Evolutionary conservation across 2,113 vertebrate genomes (phyloP).

Genomic region (Coregonus clupeaformis): DNA sequence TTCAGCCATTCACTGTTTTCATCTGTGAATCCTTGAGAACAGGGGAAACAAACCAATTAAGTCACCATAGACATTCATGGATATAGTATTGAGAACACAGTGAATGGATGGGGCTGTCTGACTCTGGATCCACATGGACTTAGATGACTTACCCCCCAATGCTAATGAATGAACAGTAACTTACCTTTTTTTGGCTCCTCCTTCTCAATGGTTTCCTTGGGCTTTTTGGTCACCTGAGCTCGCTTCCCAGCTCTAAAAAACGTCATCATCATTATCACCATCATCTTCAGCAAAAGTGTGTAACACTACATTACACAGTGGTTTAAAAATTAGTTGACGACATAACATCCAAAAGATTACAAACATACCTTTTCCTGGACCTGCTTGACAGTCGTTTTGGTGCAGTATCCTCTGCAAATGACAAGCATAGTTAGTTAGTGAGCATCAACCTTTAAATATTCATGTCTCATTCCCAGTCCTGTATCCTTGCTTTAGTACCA

Average conservation of each 20-base stretch:
- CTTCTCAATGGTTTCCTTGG: slow-evolving; percentile 31
- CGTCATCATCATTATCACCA: neutral
- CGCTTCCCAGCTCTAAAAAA: slow-evolving; percentile 72
- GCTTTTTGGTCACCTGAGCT: slow-evolving; percentile 44
- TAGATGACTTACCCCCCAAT: neutral
- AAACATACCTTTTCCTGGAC: slow-evolving; percentile 80
- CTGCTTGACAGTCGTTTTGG: slow-evolving; percentile 84
- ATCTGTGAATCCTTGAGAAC: slow-evolving; percentile 76
- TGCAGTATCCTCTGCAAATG: slow-evolving; percentile 52
- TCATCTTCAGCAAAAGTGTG: neutral
- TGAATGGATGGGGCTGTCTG: neutral
- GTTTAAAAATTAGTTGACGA: neutral
- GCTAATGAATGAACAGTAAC: neutral
- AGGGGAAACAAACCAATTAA: neutral
- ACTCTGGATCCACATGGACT: neutral
- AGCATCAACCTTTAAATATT: neutral
- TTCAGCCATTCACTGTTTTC: slow-evolving; percentile 78
- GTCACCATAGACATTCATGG: neutral
- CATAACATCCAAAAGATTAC: neutral
- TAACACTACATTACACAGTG: neutral
- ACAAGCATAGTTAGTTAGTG: neutral
- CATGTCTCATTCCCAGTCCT: too few relatives aligned
- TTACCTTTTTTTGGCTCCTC: slow-evolving; percentile 68
- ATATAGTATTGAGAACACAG: neutral
- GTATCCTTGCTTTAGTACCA: too few relatives aligned